Evolutionary conservation across 2,113 vertebrate genomes (phyloP).

Genomic region (Chitala chitala): DNA sequence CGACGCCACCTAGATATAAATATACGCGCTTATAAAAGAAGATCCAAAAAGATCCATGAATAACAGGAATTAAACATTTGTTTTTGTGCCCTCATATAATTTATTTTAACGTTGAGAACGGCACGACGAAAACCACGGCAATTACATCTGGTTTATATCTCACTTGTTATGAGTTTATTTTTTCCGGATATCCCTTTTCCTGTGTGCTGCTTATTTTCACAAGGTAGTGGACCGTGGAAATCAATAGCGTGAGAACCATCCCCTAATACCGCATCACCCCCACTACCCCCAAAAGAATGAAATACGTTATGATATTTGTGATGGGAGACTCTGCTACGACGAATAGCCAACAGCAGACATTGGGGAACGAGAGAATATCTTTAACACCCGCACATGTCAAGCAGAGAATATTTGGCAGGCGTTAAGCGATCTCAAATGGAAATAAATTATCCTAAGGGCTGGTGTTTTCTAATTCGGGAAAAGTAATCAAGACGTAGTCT

Average conservation of each 20-base stretch:
- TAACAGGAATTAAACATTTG: background rate
- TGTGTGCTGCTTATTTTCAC: background rate
- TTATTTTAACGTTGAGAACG: background rate
- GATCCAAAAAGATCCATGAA: too few relatives aligned
- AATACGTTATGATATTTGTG: background rate
- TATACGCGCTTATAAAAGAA: too few relatives aligned
- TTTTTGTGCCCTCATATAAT: background rate
- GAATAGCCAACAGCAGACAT: background rate
- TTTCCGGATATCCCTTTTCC: background rate
- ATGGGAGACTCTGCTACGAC: background rate
- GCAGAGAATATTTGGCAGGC: too few relatives aligned
- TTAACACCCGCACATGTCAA: too few relatives aligned
- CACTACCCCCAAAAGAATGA: background rate
- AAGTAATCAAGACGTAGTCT: too few relatives aligned
- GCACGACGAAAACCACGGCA: background rate
- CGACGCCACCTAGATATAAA: too few relatives aligned
- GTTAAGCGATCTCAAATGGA: too few relatives aligned
- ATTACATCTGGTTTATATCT: background rate
- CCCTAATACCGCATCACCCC: background rate
- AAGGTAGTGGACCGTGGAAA: background rate
- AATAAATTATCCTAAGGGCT: too few relatives aligned
- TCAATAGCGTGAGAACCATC: conserved; percentile 15
- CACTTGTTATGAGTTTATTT: background rate
- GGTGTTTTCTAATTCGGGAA: too few relatives aligned
- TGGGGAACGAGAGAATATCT: too few relatives aligned